Evolutionary conservation across 2,888 invertebrate species (phyloP).

Genomic region (Drosophila lacicola): DNA sequence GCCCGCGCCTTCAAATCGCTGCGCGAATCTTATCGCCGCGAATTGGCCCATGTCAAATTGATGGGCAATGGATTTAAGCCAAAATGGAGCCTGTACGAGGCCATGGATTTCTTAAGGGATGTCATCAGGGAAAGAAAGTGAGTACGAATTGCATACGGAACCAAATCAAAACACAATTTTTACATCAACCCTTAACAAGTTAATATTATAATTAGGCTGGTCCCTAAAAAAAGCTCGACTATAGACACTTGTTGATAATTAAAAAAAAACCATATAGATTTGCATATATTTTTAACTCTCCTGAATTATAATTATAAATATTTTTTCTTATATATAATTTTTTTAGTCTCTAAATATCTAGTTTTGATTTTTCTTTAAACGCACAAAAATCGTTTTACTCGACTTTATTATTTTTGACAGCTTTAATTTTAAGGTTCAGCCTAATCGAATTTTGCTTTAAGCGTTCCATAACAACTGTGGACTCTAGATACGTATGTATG

Average conservation of each 20-base stretch:
- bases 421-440: conserved; percentile 9
- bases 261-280: too few relatives aligned
- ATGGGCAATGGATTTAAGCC: conserved; percentile 84
- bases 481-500: neutral
- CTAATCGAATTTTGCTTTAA: conserved; percentile 6
- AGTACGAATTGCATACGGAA: conserved; percentile 56
- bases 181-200: conserved; percentile 6
- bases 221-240: conserved; percentile 1
- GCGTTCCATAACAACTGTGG: conserved; percentile 4
- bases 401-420: neutral
- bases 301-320: too few relatives aligned
- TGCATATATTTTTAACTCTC: too few relatives aligned
- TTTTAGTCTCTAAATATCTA: too few relatives aligned
- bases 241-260: conserved; percentile 17
- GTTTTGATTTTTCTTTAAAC: too few relatives aligned
- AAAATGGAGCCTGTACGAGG: conserved; percentile 83
- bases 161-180: neutral
- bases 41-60: conserved; percentile 83
- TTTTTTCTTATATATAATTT: too few relatives aligned
- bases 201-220: conserved; percentile 21
- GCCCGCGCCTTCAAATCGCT: conserved; percentile 84
- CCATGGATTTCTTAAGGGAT: conserved; percentile 84
- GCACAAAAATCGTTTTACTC: too few relatives aligned
- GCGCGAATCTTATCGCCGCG: conserved; percentile 83
- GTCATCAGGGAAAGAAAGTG: conserved; percentile 84